Evolutionary conservation across 2,113 vertebrate species (phyloP), one percentile per base, ranked within the genome.

Genomic region (Amphiprion ocellaris): DNA sequence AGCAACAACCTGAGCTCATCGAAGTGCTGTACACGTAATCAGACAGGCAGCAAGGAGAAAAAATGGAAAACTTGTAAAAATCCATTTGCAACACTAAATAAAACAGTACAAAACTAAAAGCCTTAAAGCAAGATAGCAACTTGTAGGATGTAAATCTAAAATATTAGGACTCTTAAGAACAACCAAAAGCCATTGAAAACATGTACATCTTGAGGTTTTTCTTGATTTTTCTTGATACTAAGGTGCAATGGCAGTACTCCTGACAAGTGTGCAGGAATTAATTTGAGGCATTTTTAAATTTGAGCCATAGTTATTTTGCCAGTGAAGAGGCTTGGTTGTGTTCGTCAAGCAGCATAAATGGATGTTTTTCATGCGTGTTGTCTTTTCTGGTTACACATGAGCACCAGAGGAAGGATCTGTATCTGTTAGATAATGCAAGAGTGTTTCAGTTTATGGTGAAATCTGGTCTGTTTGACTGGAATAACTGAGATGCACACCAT

Each of bases 381-480:
- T 56, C 69, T 49, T 14, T 30, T 58, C 12, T 70, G 15, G 23
- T 74, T 7, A 37, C 19, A 53, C 53, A 78, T 56, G 30, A 50
- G 47, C 23, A 60, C 76, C 53, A 49, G 44, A 64, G 52, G 19
- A 15, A 44, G 9, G 41, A 30, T 59, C 33, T 52, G 44, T 15
- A 55, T 16, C 63, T 74, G 11, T 71, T 72, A 77, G 70, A 86
- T 77, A 78, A 85, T 74, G 56, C 54, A 81, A 58, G 53, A 44
- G 4, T 14, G 41, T 66, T 75, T 68, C 41, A 44, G 41, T 56
- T 41, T 21, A 72, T 67, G 58, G 46, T 49, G 62, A 26, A 69
- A 70, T 72, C 66, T 59, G 3, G 39, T 64, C 24, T 63, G 64
- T 61, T 73, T 28, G 30, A 69, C 64, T 74, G 56, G 15, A 78